Conservation (phyloP, 2,797 vertebrate genomes). For the Malacoctenus gilli region DNA sequence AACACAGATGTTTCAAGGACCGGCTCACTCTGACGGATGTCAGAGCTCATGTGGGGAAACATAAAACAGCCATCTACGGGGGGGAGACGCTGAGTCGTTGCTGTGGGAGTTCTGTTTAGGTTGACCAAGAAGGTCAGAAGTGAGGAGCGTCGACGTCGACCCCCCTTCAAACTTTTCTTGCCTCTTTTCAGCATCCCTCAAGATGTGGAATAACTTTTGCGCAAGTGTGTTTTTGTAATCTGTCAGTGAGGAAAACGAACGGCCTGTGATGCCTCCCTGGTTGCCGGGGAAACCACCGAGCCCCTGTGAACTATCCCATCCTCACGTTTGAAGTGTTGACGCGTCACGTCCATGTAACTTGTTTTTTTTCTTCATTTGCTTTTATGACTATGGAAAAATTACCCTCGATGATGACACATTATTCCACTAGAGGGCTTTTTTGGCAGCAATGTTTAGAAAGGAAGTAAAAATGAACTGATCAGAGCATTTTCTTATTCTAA, state of each 20-base stretch:
- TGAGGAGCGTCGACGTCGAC: conserved; percentile 37
- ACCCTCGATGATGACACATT: no score
- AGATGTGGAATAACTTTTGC: conserved; percentile 10
- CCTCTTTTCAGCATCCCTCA: conserved; percentile 19
- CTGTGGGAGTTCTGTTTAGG: conserved; percentile 42
- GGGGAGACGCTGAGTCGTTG: conserved; percentile 42
- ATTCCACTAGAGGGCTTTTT: no score
- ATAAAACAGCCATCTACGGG: conserved; percentile 60
- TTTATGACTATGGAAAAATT: not conserved
- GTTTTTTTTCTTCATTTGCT: no score
- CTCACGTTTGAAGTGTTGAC: conserved; percentile 6
- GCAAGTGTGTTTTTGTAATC: conserved; percentile 31
- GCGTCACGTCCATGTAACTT: conserved; percentile 28
- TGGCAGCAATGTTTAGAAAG: no score
- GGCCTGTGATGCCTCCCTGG: conserved; percentile 7
- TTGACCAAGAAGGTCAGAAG: conserved; percentile 48
- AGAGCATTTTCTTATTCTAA: no score
- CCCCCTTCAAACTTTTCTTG: conserved; percentile 15
- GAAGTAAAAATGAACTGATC: no score
- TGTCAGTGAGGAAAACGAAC: conserved; percentile 21
- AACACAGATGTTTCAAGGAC: conserved; percentile 73
- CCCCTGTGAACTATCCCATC: conserved; percentile 15
- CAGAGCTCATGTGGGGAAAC: conserved; percentile 63
- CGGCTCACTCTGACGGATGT: conserved; percentile 58
- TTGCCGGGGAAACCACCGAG: conserved; percentile 38